These are phyloP conservation scores for Chrysolina americana DNA, from an alignment of 2,888 invertebrate species.

Conservation along the genomic window DNA sequence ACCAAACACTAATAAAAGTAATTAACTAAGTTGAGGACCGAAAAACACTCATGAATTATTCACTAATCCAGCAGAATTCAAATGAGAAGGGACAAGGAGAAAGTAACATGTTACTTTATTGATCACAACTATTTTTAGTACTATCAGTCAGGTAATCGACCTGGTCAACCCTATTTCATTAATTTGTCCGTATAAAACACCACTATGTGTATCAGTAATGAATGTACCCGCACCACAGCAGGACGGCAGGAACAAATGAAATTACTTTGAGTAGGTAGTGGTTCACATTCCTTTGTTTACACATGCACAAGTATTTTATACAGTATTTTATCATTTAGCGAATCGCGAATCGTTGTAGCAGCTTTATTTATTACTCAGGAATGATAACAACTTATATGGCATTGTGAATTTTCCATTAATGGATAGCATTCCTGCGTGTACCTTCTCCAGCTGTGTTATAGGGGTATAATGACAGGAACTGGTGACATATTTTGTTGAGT, in stretches of 20 bases:
- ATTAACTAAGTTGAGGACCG: not conserved
- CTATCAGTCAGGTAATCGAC: conserved; percentile 25
- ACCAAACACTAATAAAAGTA: not conserved
- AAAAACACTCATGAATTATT: conserved; percentile 16
- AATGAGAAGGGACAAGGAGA: conserved; percentile 6
- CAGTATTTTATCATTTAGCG: conserved; percentile 29
- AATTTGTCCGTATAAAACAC: conserved; percentile 14
- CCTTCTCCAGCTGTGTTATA: no score
- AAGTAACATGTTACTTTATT: conserved; percentile 20
- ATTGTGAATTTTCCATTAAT: conserved; percentile 23
- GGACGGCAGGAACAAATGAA: conserved; percentile 1
- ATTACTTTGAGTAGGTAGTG: conserved; percentile 38
- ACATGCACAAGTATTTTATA: conserved; percentile 31
- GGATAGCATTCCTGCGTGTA: conserved; percentile 4
- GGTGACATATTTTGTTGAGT: no score
- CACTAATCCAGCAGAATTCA: not conserved
- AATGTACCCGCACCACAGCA: not conserved
- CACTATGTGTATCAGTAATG: conserved; percentile 5
- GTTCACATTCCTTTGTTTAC: conserved; percentile 48
- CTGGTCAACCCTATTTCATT: conserved; percentile 28
- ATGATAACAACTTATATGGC: conserved; percentile 27
- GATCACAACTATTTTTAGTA: conserved; percentile 34
- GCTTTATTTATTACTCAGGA: conserved; percentile 6
- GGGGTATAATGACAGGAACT: no score
- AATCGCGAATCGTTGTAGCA: conserved; percentile 22